Percentiles rank a stretch among this genome's conserved stretches.
Evolutionary conservation across 2,797 vertebrate genomes (phyloP).

Genomic region (Parauchenoglanis ngamensis): DNA sequence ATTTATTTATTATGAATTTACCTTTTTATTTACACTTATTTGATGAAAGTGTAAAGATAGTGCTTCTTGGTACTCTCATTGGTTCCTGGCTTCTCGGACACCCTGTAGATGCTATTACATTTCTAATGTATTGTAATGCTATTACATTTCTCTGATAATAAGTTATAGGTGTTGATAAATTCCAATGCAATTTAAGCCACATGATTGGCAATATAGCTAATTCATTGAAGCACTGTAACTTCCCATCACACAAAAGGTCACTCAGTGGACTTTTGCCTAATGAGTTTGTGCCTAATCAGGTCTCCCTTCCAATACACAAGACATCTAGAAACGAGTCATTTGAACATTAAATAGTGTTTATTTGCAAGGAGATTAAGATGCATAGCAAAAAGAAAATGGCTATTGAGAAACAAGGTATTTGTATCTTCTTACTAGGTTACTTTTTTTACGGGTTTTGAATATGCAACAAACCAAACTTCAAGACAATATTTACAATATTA

Average conservation of each 20-base stretch:
- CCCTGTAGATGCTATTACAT: neutral
- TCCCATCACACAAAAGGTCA: neutral
- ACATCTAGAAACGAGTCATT: neutral
- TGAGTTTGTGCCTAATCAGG: neutral
- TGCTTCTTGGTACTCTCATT: neutral
- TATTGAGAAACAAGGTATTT: neutral
- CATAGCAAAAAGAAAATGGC: constrained; percentile 36
- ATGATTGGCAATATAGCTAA: neutral
- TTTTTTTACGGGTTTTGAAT: neutral
- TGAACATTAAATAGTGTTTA: constrained; percentile 65
- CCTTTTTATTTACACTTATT: neutral
- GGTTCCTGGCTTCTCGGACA: neutral
- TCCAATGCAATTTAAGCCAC: neutral
- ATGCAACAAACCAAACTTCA: constrained; percentile 33
- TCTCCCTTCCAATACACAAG: neutral
- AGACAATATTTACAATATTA: constrained; percentile 38
- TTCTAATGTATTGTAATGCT: too few relatives aligned
- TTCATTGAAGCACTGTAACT: neutral
- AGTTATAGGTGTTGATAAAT: neutral
- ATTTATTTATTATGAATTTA: neutral
- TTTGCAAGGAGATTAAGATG: constrained; percentile 62
- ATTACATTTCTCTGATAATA: neutral
- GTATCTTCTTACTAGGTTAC: constrained; percentile 38
- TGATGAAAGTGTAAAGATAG: neutral
- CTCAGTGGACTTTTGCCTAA: neutral